These are phyloP conservation scores for Nibea albiflora DNA, from an alignment of 2,113 vertebrate species.

Conservation along the genomic window DNA sequence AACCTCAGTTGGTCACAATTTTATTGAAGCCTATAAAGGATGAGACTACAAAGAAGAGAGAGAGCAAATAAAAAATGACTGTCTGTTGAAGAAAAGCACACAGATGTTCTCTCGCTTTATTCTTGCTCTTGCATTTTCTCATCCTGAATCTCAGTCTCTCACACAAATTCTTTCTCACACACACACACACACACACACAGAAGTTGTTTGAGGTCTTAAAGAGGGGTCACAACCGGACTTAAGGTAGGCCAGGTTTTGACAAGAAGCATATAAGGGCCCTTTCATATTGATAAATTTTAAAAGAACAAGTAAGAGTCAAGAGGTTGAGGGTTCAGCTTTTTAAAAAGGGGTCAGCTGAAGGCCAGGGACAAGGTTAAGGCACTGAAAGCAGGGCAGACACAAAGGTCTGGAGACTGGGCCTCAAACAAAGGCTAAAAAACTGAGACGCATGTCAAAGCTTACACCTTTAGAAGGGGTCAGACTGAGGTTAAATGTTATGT, in stretches of 20 bases:
- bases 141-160: background rate
- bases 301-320: constrained; percentile 51
- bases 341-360: constrained; percentile 63
- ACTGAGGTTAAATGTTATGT: constrained; percentile 50
- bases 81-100: background rate
- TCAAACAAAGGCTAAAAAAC: constrained; percentile 43
- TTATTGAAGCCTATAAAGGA: constrained; percentile 18
- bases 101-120: background rate
- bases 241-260: constrained; percentile 60
- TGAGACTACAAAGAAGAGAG: constrained; percentile 20
- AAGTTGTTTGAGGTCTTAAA: constrained; percentile 21
- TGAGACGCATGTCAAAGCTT: constrained; percentile 40
- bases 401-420: constrained; percentile 44
- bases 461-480: constrained; percentile 49
- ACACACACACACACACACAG: constrained; percentile 5
- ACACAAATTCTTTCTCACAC: background rate
- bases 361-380: constrained; percentile 54
- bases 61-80: constrained; percentile 6
- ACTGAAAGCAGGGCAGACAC: constrained; percentile 50
- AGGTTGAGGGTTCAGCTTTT: constrained; percentile 49
- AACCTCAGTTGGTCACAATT: background rate
- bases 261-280: constrained; percentile 49
- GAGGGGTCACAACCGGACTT: constrained; percentile 35
- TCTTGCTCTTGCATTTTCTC: constrained; percentile 20
- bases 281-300: constrained; percentile 64